Evolutionary conservation across 2,888 invertebrate species (phyloP).

Genomic region (Meta bourneti): DNA sequence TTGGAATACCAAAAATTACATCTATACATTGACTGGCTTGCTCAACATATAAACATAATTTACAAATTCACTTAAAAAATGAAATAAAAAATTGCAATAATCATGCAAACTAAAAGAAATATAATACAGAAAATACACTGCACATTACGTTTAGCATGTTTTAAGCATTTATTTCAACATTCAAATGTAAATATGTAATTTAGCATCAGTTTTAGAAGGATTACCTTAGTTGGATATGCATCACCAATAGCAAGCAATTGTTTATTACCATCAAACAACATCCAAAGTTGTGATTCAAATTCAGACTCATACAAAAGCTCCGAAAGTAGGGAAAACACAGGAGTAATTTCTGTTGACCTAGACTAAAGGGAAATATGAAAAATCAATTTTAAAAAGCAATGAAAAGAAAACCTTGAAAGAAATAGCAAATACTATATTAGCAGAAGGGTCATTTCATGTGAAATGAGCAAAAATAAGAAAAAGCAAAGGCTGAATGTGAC

Average conservation of each 20-base stretch:
- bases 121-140: background rate
- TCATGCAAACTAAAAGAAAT: background rate
- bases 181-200: background rate
- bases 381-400: background rate
- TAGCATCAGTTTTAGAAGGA: background rate
- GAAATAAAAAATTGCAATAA: background rate
- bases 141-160: background rate
- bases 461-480: background rate
- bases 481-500: background rate
- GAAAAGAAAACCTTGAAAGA: background rate
- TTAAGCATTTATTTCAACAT: too few relatives aligned
- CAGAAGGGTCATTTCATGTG: too few relatives aligned
- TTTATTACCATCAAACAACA: constrained; percentile 95
- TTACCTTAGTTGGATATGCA: constrained; percentile 89
- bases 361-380: constrained; percentile 79
- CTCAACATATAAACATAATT: background rate
- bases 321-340: constrained; percentile 90
- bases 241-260: constrained; percentile 92
- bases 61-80: background rate
- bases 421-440: background rate
- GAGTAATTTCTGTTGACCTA: constrained; percentile 90
- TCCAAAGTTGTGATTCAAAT: constrained; percentile 97
- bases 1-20: too few relatives aligned
- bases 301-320: constrained; percentile 96
- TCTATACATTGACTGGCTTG: too few relatives aligned